Conservation (phyloP, 2,888 invertebrate genomes). For the Barypeithes pellucidus region DNA sequence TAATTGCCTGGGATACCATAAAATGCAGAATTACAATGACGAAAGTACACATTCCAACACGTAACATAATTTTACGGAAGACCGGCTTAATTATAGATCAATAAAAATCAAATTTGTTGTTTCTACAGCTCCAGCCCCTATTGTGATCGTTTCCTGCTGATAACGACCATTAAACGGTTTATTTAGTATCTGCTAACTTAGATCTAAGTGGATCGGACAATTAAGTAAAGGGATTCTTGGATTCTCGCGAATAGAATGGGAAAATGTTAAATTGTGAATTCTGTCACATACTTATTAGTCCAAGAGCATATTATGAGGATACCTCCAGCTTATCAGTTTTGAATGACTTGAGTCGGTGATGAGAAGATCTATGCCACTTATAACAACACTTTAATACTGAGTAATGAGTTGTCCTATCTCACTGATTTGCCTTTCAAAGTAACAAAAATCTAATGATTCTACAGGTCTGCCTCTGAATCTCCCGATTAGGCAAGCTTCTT, state of each 20-base stretch:
- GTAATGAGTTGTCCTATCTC: too few species aligned
- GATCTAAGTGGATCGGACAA: constrained; percentile 36
- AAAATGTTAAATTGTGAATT: constrained; percentile 21
- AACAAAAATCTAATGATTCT: too few species aligned
- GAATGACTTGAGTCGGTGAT: too few species aligned
- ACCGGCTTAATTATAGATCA: constrained; percentile 30
- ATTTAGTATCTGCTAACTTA: constrained; percentile 33
- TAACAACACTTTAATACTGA: too few species aligned
- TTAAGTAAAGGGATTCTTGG: constrained; percentile 38
- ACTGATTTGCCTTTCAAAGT: too few species aligned
- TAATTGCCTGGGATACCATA: not conserved
- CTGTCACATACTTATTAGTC: constrained; percentile 26
- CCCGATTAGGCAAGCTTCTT: too few species aligned
- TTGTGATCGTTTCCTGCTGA: constrained; percentile 29
- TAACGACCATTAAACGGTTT: constrained; percentile 37
- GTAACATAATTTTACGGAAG: constrained; percentile 42
- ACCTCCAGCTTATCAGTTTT: too few species aligned
- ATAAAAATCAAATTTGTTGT: constrained; percentile 36
- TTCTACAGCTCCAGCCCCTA: constrained; percentile 36
- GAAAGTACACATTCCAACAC: constrained; percentile 33
- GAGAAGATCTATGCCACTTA: too few species aligned
- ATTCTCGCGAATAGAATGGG: constrained; percentile 37
- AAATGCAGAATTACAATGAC: not conserved
- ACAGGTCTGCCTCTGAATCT: too few species aligned
- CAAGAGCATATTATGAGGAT: not conserved